Percentiles rank a stretch among this genome's conserved stretches.
Evolutionary conservation across 2,888 invertebrate genomes (phyloP).

Genomic region (Caenorhabditis sp.): DNA sequence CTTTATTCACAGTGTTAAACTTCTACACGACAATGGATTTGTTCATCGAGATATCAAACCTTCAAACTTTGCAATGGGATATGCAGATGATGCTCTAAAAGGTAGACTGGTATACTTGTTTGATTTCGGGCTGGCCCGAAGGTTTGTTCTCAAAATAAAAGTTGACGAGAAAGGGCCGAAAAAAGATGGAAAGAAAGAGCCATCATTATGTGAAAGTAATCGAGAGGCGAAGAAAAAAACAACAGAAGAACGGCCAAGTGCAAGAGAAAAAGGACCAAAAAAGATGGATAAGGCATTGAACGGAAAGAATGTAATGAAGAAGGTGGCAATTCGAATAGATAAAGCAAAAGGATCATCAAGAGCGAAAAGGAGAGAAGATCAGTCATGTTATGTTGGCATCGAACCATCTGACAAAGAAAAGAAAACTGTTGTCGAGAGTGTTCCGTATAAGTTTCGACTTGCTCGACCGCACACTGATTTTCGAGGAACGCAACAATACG

Average conservation of each 20-base stretch:
- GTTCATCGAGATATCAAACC: slow-evolving; percentile 36
- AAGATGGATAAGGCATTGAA: not conserved
- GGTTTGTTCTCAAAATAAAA: slow-evolving; percentile 3
- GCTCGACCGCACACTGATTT: slow-evolving; percentile 29
- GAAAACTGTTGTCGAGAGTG: not conserved
- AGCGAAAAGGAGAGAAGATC: not conserved
- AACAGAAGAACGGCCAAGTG: not conserved
- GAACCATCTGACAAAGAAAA: not conserved
- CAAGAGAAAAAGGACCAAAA: not conserved
- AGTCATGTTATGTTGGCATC: not conserved
- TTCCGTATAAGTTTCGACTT: slow-evolving; percentile 9
- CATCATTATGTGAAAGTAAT: not conserved
- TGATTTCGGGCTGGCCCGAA: slow-evolving; percentile 25
- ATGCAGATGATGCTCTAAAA: slow-evolving; percentile 8
- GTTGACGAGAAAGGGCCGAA: not conserved
- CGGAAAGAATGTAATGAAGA: not conserved
- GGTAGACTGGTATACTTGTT: slow-evolving; percentile 25
- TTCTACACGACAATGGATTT: slow-evolving; percentile 27
- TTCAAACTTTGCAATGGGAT: slow-evolving; percentile 36
- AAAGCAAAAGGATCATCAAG: not conserved
- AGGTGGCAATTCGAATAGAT: not conserved
- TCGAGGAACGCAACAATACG: slow-evolving; percentile 32
- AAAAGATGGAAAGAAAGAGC: not conserved
- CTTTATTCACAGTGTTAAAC: slow-evolving; percentile 16
- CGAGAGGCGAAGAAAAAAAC: not conserved